Conservation (phyloP, 1,140 invertebrate species). For the Bombus waltoni region DNA sequence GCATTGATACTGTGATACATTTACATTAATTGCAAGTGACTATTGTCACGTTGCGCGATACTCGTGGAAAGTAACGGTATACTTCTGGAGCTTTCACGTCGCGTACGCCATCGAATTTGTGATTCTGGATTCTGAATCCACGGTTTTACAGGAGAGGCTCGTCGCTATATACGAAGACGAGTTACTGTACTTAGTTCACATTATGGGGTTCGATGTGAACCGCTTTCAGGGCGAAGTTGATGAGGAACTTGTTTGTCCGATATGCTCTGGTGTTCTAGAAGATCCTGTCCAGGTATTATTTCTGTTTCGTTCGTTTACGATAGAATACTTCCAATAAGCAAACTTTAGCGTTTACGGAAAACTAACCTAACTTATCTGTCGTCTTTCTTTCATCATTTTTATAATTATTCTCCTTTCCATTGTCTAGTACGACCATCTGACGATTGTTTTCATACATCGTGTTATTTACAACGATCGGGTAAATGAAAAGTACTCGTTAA, state of each 20-base stretch:
- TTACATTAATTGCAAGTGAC: neutral
- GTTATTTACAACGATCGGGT: neutral
- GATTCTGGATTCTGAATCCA: conserved; percentile 38
- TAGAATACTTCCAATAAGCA: neutral
- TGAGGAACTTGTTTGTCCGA: conserved; percentile 95
- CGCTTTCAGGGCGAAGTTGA: conserved; percentile 95
- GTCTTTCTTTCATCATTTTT: neutral
- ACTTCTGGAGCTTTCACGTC: conserved; percentile 41
- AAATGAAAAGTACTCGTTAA: neutral
- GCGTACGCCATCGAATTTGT: conserved; percentile 45
- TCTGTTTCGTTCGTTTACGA: neutral
- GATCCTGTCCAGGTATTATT: conserved; percentile 93
- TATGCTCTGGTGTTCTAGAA: conserved; percentile 95
- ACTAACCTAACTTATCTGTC: conserved; percentile 40
- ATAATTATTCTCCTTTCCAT: neutral
- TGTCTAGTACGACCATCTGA: neutral
- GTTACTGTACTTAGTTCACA: conserved; percentile 24
- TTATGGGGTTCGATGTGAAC: conserved; percentile 94
- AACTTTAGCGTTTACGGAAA: conserved; percentile 2
- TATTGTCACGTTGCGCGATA: neutral
- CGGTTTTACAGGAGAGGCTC: conserved; percentile 41
- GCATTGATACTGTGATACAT: neutral
- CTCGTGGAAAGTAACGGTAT: conserved; percentile 41
- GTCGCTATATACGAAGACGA: conserved; percentile 28
- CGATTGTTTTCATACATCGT: neutral